Evolutionary conservation across 2,888 invertebrate species (phyloP).

Genomic region (Ormyrus rosae): DNA sequence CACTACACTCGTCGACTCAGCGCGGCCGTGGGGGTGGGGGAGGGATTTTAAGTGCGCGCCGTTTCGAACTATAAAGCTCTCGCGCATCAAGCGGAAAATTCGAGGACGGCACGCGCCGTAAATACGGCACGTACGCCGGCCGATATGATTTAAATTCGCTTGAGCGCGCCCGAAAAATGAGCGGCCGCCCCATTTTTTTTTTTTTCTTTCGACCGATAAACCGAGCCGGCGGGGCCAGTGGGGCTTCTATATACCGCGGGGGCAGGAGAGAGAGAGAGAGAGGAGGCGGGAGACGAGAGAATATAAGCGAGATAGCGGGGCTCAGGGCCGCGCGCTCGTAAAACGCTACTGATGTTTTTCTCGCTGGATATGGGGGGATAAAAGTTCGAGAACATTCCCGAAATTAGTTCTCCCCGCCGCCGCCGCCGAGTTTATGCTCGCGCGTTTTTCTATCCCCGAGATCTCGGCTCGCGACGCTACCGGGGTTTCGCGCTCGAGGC

Average conservation of each 20-base stretch:
- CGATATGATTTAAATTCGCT: slow-evolving; percentile 9
- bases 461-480: neutral
- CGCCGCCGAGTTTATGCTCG: slow-evolving; percentile 15
- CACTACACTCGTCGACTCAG: too few species aligned
- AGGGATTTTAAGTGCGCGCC: neutral
- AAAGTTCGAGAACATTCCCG: slow-evolving; percentile 40
- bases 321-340: slow-evolving; percentile 17
- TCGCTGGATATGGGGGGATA: slow-evolving; percentile 18
- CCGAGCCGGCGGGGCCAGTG: too few species aligned
- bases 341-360: slow-evolving; percentile 36
- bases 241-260: neutral
- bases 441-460: neutral
- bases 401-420: slow-evolving; percentile 39
- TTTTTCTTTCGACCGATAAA: too few species aligned
- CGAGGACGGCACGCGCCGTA: neutral
- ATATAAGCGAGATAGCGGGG: neutral
- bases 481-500: neutral
- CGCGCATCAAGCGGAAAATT: slow-evolving; percentile 17
- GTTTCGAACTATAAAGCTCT: neutral
- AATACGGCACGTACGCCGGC: neutral
- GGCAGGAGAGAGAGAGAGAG: neutral
- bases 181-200: too few species aligned
- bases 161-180: neutral
- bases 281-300: neutral
- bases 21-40: neutral